Evolutionary conservation across 1,140 invertebrate genomes (phyloP).

Genomic region (Diabrotica undecimpunctata): DNA sequence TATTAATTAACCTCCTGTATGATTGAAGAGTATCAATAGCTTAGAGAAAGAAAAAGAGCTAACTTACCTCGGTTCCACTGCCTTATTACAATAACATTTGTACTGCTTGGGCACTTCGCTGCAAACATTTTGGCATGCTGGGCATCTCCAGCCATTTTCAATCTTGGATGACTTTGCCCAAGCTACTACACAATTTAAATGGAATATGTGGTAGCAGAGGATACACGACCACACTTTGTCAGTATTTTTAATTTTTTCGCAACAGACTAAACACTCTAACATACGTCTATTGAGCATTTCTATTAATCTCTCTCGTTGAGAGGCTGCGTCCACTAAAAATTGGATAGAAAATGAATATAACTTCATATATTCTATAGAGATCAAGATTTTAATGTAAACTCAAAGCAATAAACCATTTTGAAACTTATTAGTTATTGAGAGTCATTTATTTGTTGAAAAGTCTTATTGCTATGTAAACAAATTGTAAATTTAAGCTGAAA

Average conservation of each 20-base stretch:
- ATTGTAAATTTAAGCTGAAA: too few relatives aligned
- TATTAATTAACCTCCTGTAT: too few relatives aligned
- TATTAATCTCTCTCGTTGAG: slow-evolving; percentile 74
- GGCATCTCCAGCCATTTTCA: slow-evolving; percentile 87
- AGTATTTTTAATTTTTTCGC: slow-evolving; percentile 72
- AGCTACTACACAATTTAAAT: slow-evolving; percentile 83
- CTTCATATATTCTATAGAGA: too few relatives aligned
- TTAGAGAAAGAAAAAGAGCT: neutral
- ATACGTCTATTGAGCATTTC: slow-evolving; percentile 73
- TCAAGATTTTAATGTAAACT: too few relatives aligned
- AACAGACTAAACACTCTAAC: slow-evolving; percentile 92
- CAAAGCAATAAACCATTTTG: neutral
- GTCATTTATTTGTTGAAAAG: too few relatives aligned
- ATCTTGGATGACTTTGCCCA: slow-evolving; percentile 81
- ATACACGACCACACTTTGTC: slow-evolving; percentile 85
- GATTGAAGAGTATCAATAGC: too few relatives aligned
- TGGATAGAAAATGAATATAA: neutral
- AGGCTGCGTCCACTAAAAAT: slow-evolving; percentile 37
- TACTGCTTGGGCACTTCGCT: slow-evolving; percentile 68
- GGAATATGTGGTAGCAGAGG: slow-evolving; percentile 88
- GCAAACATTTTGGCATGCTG: slow-evolving; percentile 79
- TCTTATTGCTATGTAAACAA: too few relatives aligned
- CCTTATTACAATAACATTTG: slow-evolving; percentile 80
- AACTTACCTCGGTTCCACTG: slow-evolving; percentile 55
- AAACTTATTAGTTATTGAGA: too few relatives aligned